Evolutionary conservation across 2,113 vertebrate genomes (phyloP).

Genomic region (Choloepus hoffmanni): DNA sequence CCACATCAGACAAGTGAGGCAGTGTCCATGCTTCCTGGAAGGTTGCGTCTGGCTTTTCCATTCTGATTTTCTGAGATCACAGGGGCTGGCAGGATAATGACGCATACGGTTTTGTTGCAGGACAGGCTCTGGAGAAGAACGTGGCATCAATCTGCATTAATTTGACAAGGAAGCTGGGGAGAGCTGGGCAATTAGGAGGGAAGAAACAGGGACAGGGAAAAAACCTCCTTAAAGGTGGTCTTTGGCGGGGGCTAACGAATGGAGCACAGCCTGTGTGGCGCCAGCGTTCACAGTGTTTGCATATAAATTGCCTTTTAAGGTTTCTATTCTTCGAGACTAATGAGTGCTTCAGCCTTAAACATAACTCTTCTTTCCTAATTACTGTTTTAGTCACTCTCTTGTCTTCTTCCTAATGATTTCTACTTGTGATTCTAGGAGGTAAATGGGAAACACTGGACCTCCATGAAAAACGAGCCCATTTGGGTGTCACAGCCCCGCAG

Average conservation of each 20-base stretch:
- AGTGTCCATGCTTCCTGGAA: background rate
- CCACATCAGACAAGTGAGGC: background rate
- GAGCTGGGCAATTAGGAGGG: background rate
- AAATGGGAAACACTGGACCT: background rate
- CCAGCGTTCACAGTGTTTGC: background rate
- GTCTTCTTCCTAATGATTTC: background rate
- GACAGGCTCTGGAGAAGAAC: conserved; percentile 19
- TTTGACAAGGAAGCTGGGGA: background rate
- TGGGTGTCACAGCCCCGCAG: background rate
- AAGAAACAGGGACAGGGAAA: background rate
- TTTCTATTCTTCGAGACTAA: conserved; percentile 67
- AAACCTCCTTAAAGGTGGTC: background rate
- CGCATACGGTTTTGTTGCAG: background rate
- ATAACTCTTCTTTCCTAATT: conserved; percentile 54
- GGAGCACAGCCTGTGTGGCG: background rate
- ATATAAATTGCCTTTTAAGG: conserved; percentile 63
- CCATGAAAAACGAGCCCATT: background rate
- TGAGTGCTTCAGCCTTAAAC: conserved; percentile 46
- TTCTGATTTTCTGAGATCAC: background rate
- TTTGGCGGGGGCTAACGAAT: conserved; percentile 21
- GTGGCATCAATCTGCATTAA: background rate
- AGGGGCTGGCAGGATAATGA: background rate
- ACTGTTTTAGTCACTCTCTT: conserved; percentile 43
- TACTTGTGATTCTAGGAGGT: background rate
- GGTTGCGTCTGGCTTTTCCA: background rate